A percentile compares a stretch with the other conserved stretches of the same genome.
Evolutionary conservation across 1,140 invertebrate species (phyloP).

Genomic region (Holotrichia oblita): DNA sequence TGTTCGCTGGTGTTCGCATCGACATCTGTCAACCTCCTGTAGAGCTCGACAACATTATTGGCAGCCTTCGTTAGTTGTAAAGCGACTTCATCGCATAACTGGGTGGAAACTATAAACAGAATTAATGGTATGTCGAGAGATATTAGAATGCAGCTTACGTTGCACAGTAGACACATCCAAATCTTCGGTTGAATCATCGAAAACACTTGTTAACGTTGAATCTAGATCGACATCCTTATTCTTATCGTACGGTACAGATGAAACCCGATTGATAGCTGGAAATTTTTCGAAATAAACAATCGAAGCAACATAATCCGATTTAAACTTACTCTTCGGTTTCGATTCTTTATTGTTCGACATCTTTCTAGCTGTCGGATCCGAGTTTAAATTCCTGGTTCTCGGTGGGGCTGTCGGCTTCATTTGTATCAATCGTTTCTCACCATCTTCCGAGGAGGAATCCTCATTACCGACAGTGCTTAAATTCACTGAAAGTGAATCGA

Average conservation of each 20-base stretch:
- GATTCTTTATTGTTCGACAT: background rate
- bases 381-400: slow-evolving; percentile 65
- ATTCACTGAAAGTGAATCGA: slow-evolving; percentile 62
- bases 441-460: slow-evolving; percentile 72
- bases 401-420: slow-evolving; percentile 70
- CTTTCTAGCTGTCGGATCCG: background rate
- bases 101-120: slow-evolving; percentile 67
- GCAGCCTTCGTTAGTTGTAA: slow-evolving; percentile 71
- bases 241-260: background rate
- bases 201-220: slow-evolving; percentile 32
- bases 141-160: slow-evolving; percentile 37
- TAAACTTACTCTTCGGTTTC: background rate
- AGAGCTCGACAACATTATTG: slow-evolving; percentile 72
- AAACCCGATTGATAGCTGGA: background rate
- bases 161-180: slow-evolving; percentile 44
- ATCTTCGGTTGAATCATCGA: slow-evolving; percentile 32
- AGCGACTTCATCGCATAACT: slow-evolving; percentile 71
- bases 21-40: slow-evolving; percentile 66
- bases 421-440: slow-evolving; percentile 57
- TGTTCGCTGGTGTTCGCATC: slow-evolving; percentile 56
- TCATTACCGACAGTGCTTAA: slow-evolving; percentile 74
- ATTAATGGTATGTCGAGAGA: background rate
- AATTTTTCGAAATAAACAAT: too few species aligned
- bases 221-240: slow-evolving; percentile 35
- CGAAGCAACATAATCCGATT: background rate